Evolutionary conservation across 2,888 invertebrate species (phyloP).

Genomic region (Nudaria mundana): DNA sequence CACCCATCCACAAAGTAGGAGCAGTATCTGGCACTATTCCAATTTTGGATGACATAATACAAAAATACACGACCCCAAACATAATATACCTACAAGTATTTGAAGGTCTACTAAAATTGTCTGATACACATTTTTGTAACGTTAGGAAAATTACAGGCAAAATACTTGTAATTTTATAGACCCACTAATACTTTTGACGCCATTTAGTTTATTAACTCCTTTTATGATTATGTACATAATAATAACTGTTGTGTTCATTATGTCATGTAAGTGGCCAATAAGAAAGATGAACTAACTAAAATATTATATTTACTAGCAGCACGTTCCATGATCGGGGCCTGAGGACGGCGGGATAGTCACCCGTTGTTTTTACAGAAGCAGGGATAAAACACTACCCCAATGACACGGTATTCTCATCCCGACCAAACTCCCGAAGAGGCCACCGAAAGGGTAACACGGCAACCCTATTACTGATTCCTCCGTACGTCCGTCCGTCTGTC

Average conservation of each 20-base stretch:
- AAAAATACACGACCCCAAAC: not conserved
- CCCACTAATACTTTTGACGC: slow-evolving; percentile 1
- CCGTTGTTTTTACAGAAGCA: too few species aligned
- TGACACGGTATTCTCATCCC: too few species aligned
- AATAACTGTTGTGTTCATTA: not conserved
- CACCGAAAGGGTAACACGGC: too few species aligned
- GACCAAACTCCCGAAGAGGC: too few species aligned
- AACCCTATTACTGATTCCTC: too few species aligned
- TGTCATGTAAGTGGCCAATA: not conserved
- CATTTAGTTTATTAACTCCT: slow-evolving; percentile 6
- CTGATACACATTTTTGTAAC: not conserved
- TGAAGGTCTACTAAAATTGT: slow-evolving; percentile 5
- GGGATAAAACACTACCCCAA: too few species aligned
- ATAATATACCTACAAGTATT: too few species aligned
- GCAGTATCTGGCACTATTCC: slow-evolving; percentile 1
- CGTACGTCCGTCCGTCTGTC: too few species aligned
- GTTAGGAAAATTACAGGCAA: slow-evolving; percentile 4
- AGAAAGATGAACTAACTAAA: not conserved
- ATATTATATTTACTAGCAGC: too few species aligned
- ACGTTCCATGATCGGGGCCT: too few species aligned
- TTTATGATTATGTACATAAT: not conserved
- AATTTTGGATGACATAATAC: slow-evolving; percentile 1
- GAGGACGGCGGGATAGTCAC: too few species aligned
- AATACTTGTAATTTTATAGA: slow-evolving; percentile 1
- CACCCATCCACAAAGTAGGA: not conserved